Base-by-base conservation (phyloP, 2,888 invertebrate species). In the Ametastegia equiseti region DNA sequence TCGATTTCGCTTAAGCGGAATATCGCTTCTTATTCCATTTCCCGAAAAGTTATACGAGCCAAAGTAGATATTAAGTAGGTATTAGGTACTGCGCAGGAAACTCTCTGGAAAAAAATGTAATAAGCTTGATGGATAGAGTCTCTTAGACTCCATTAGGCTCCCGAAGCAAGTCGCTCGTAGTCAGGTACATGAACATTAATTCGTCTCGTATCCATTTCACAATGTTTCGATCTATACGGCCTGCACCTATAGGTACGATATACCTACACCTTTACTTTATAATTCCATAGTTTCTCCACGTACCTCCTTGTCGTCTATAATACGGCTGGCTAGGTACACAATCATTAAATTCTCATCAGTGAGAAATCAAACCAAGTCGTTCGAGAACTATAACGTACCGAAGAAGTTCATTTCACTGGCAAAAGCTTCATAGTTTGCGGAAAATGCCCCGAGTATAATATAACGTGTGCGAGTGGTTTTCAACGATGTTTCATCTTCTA, bases 291-390 rank as follows among this genome's bases (percentile, higher is more conserved):
- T 15, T 13, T 60, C 6, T 13, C 30, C 13, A 4, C 30, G 30
- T 30, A 0, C 27, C 15, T 30, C 13, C 15, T 60, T 5, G 15
- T n/a, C 30, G 15, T 60, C 27, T 30, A 30, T 15, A n/a, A n/a
- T n/a, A n/a, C 67, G 67, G n/a, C n/a, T 19, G 39, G 67, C 67
- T 67, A 19, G 39, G 39, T 23, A 47, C 11, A 36, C 19, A 75
- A 75, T 54, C 36, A 54, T 75, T 54, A 75, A 36, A 75, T 54
- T 75, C 75, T 54, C 75, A 45, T 54, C 54, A 50, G 36, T 30
- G 7, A 47, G 45, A 47, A 45, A 27, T 9, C 27, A 6, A n/a
- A 69, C 11, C 36, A 13, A 7, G 6, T 65, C 7, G 11, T 23
- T 71, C 30, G 19, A n/a, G 71, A 9, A n/a, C n/a, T n/a, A n/a